Evolutionary conservation across 2,113 vertebrate species (phyloP).

Genomic region (Chloroceryle aenea): DNA sequence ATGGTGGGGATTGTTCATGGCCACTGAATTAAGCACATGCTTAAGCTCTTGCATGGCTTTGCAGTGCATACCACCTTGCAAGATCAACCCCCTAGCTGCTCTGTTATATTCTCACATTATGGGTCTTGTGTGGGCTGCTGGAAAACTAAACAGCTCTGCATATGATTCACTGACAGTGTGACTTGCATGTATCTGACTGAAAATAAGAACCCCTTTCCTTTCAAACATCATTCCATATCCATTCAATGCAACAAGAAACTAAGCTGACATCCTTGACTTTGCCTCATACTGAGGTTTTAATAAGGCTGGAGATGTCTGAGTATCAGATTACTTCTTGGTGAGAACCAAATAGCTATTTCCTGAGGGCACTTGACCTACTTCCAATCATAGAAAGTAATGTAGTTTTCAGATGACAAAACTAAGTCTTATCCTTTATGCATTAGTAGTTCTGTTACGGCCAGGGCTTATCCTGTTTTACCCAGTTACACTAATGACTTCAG

Average conservation of each 20-base stretch:
- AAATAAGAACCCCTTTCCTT: conserved; percentile 29
- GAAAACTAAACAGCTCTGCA: neutral
- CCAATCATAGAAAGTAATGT: conserved; percentile 1
- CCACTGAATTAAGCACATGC: neutral
- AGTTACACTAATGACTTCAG: neutral
- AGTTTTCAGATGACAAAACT: conserved; percentile 19
- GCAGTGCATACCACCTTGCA: neutral
- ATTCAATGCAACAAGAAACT: neutral
- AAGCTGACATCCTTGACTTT: conserved; percentile 27
- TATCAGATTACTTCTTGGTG: conserved; percentile 30
- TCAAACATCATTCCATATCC: neutral
- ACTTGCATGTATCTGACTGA: neutral
- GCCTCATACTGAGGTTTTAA: conserved; percentile 31
- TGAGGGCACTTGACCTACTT: conserved; percentile 58
- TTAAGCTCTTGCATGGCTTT: neutral
- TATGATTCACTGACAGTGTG: neutral
- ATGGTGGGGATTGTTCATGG: neutral
- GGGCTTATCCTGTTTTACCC: neutral
- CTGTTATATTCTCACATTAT: neutral
- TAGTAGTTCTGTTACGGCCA: neutral
- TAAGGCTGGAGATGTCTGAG: conserved; percentile 17
- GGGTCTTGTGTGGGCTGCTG: neutral
- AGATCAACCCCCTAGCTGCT: neutral
- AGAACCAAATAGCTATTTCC: conserved; percentile 39
- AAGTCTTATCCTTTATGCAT: neutral